Evolutionary conservation across 2,888 invertebrate species (phyloP).

Genomic region (Molorchus minor): DNA sequence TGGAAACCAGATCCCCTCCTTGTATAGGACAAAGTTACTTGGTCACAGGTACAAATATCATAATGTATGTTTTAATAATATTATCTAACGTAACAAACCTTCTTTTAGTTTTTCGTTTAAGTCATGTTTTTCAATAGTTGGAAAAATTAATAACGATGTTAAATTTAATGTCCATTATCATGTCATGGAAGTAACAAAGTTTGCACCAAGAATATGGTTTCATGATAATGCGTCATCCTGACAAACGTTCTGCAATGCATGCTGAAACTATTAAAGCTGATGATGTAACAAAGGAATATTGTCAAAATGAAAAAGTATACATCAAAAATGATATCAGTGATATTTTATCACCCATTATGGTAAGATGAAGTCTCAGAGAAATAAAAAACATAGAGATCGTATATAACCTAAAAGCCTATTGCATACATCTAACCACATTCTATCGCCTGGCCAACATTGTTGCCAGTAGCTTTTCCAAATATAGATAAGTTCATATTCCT

Average conservation of each 20-base stretch:
- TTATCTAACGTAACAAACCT: too few relatives aligned
- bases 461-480: too few relatives aligned
- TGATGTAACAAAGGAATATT: constrained; percentile 62
- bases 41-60: too few relatives aligned
- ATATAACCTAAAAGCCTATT: too few relatives aligned
- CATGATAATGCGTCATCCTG: constrained; percentile 63
- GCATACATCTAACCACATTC: too few relatives aligned
- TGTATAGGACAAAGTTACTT: too few relatives aligned
- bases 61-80: constrained; percentile 10
- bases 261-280: constrained; percentile 60
- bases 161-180: constrained; percentile 48
- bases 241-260: constrained; percentile 58
- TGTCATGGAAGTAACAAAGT: constrained; percentile 49
- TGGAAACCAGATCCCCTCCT: too few relatives aligned
- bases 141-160: constrained; percentile 37
- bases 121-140: constrained; percentile 79
- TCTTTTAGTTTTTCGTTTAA: constrained; percentile 76
- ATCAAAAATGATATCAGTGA: constrained; percentile 87
- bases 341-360: constrained; percentile 82
- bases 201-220: constrained; percentile 83
- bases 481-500: too few relatives aligned
- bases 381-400: too few relatives aligned
- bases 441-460: too few relatives aligned
- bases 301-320: constrained; percentile 83
- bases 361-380: too few relatives aligned